Base-by-base conservation (phyloP, 2,888 invertebrate species). In the Torymus aiolomorphi region DNA sequence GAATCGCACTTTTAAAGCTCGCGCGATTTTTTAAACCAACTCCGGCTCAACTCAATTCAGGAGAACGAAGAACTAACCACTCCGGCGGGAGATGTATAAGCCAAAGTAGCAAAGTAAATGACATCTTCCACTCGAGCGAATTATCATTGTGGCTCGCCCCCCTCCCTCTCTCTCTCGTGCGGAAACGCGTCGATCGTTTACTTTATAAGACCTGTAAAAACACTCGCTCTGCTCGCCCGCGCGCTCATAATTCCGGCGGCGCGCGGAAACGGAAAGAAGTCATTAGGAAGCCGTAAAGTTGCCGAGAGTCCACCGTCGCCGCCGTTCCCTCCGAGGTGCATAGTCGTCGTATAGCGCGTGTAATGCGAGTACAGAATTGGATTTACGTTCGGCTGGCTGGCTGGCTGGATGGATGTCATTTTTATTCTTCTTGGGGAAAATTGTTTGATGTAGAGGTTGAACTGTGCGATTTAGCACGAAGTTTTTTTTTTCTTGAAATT, bases 141-240 rank as follows among this genome's bases (percentile, higher is more conserved):
- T 73, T 56, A 65, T 62, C 73, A 63, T 73, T 65, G 52, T 31
- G 31, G 31, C 31, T 31, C 31, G 3, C 5, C 31, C 5, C 31
- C 5, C 3, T 31, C 31, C 5, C 3, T 31, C 5, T 0, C 31
- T 31, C 4, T 31, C 18, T 54, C 12, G n/a, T n/a, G 14, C 20
- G 16, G 18, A 16, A 52, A 16, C 8, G 5, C 49, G 10, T 71
- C 16, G 14, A 10, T 74, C 74, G 66, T 59, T 66, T 66, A 51
- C 66, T 57, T 66, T 74, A 74, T 74, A 74, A 74, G 65, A 57
- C 24, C 74, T 56, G 57, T 74, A 74, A 74, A 72, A 74, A 65
- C 65, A 73, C 42, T 70, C 57, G 70, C 57, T 14, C 2, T 10
- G 56, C 2, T 18, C n/a, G n/a, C n/a, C n/a, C n/a, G n/a, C 24